phyloP scores from a whole-genome alignment of 2,113 vertebrate genomes.

The Tupaia tana region DNA sequence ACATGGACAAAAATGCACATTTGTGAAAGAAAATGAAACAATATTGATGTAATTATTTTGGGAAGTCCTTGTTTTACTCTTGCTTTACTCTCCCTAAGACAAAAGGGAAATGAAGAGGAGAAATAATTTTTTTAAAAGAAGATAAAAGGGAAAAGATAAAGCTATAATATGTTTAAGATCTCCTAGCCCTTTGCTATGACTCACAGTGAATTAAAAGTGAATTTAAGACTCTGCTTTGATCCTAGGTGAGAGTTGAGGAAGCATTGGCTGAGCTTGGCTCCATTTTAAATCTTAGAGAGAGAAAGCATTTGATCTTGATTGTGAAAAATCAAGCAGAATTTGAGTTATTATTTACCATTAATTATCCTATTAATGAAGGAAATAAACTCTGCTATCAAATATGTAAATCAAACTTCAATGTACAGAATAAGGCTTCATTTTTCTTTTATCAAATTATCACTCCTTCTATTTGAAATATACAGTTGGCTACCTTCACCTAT shows the following conservation, averaged over 20 bases:
- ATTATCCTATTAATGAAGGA: not conserved
- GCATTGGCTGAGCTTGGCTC: not conserved
- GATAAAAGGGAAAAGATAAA: not conserved
- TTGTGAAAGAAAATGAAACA: not conserved
- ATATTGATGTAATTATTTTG: not conserved
- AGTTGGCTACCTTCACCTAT: not conserved
- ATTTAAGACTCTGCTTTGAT: not conserved
- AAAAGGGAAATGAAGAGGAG: not conserved
- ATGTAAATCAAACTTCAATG: not conserved
- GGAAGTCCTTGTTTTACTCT: not conserved
- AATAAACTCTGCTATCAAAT: not conserved
- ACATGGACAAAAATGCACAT: not conserved
- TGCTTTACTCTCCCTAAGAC: not conserved
- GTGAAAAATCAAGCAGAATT: not conserved
- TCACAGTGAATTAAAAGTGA: not conserved
- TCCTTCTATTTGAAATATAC: not conserved
- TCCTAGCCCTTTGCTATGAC: not conserved
- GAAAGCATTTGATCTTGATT: not conserved
- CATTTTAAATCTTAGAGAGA: not conserved
- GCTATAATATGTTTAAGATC: rapidly evolving
- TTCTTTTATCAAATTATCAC: not conserved
- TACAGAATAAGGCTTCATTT: not conserved
- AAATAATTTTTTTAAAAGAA: not conserved
- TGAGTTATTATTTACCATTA: not conserved
- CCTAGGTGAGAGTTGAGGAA: not conserved